Base-by-base conservation (phyloP, 2,888 invertebrate genomes). In the Oscheius sp. region DNA sequence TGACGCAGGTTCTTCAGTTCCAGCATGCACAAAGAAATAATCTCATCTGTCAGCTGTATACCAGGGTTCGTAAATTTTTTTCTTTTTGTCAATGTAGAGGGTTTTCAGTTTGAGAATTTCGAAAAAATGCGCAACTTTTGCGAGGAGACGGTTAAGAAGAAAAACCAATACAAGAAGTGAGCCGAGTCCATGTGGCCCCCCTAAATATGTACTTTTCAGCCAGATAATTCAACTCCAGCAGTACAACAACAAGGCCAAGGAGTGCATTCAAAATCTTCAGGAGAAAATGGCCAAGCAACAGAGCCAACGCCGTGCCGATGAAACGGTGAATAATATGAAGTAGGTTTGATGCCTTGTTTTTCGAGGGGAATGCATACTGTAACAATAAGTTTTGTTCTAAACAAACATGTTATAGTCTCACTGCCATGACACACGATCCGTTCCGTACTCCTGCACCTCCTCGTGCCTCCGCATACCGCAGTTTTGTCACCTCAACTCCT, bases 361-460 rank as follows among this genome's bases (percentile, higher is more conserved):
- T 42, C 42, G 42, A 42, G 42, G 7, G 7, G 5, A 51, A 11
- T 53, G 3, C 53, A 7, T 33, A 53, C 55, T 33, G 35, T 33
- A 11, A 10, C 11, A 21, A 21, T 21, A 21, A 21, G 21, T 0
- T 21, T 21, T 21, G 21, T 21, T 21, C 21, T 21, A 21, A 21
- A 21, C 21, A 21, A 21, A 21, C 21, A 21, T 21, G 21, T 59
- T 70, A 50, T 4, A 70, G 70, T 50, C 32, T 70, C 10, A 60
- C 70, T 9, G 35, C 58, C 2, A 70, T 70, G 70, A 70, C 70
- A 9, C 70, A 70, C 32, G 70, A 70, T 47, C 70, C 70, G 10
- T 70, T 70, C 35, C 70, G 70, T 2, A 70, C 70, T 9, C 70
- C 70, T 7, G 58, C 70, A 2, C 58, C 47, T 21, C 58, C 47